Evolutionary conservation across 2,113 vertebrate species (phyloP), one percentile per base, ranked within the genome.

Genomic region (Lota lota): DNA sequence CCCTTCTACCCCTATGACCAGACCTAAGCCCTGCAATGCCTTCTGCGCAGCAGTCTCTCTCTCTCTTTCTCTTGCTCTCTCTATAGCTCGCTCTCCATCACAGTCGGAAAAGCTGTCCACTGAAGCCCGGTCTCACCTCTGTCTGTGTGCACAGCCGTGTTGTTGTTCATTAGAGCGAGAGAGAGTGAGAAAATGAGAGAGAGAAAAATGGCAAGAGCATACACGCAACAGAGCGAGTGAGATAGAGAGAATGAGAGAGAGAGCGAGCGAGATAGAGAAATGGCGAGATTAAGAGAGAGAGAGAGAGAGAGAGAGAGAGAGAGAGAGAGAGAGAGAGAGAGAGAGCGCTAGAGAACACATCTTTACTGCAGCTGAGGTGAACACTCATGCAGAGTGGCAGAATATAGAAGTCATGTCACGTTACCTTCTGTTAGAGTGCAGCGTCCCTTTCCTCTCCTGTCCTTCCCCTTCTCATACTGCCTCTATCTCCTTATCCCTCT

Each of bases 11-110:
- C 54, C 28, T 47, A 63, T 60, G 66, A 17, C 56, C 66, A 21
- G 18, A 72, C 60, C 54, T 60, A 17, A 73, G 22, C 57, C 28
- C 66, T 56, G 58, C 74, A 65, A 33, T 17, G 28, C 7, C 59
- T 74, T 67, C 74, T 68, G 75, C 69, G 76, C 82, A 76, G 59
- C 65, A 53, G n/a, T 57, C 59, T 22, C 67, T 24, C 62, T 22
- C 22, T 20, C 62, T n/a, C 69, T 67, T 64, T 68, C 77, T 64
- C 11, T 70, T 60, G 72, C 69, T 68, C 69, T 66, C 72, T 59
- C 72, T 51, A 3, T 3, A 5, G 63, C 20, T 59, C 11, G 17
- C 19, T 28, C 56, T 58, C 57, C 19, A 11, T 20, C n/a, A 21
- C n/a, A 59, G n/a, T 59, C n/a, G 12, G 57, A 20, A 21, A 28